phyloP scores from a whole-genome alignment of 2,888 invertebrate species.

The Anodontia alba region DNA sequence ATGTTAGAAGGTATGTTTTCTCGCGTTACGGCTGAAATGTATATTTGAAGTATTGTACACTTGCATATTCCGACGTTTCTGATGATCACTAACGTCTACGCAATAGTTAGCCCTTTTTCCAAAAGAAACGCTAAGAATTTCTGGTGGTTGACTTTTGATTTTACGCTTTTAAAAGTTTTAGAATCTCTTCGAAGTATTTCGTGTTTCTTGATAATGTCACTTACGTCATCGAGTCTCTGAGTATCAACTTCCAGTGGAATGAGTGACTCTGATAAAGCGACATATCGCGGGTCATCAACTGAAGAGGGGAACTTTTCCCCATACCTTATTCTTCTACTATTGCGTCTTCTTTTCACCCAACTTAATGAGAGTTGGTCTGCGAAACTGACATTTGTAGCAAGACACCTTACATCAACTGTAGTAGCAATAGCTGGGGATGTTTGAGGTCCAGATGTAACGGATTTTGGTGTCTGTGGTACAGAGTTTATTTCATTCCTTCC shows the following conservation, averaged over 20 bases:
- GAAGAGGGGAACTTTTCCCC: conserved; percentile 44
- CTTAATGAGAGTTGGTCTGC: not conserved
- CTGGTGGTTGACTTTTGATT: conserved; percentile 42
- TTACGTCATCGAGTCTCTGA: conserved; percentile 14
- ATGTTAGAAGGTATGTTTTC: too few relatives aligned
- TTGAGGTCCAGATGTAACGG: not conserved
- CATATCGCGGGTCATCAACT: conserved; percentile 49
- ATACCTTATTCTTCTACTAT: conserved; percentile 6
- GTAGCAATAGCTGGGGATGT: not conserved
- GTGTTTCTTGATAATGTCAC: conserved; percentile 49
- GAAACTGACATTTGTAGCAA: not conserved
- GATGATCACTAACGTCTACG: too few relatives aligned
- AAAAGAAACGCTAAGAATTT: conserved; percentile 56
- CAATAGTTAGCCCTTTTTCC: conserved; percentile 32
- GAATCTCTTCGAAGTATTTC: conserved; percentile 38
- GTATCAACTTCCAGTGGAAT: not conserved
- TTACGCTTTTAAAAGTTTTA: conserved; percentile 31
- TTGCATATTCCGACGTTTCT: too few relatives aligned
- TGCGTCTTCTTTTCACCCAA: conserved; percentile 17
- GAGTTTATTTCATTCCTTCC: not conserved
- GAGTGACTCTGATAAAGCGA: conserved; percentile 37
- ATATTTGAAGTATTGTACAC: too few relatives aligned
- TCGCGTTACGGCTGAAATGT: too few relatives aligned
- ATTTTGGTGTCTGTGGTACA: conserved; percentile 10
- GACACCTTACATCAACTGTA: not conserved